These are phyloP conservation scores for Gymnocephalus cernua DNA, from an alignment of 2,113 vertebrate genomes.

Conservation along the genomic window DNA sequence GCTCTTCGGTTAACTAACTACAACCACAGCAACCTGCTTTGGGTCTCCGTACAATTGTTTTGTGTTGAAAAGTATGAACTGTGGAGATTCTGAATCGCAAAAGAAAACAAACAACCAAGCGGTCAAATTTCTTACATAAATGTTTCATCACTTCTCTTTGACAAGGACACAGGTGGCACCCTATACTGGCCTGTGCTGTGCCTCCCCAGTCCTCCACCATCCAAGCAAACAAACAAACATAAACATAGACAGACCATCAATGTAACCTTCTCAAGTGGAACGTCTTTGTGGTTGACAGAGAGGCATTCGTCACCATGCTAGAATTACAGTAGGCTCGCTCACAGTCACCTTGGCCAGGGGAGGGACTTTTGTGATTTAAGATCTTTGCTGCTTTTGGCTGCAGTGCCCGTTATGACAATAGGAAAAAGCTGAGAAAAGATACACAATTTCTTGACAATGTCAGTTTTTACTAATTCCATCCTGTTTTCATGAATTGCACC, in stretches of 20 bases:
- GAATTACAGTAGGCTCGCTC: conserved; percentile 31
- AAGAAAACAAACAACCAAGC: conserved; percentile 43
- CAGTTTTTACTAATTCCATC: background rate
- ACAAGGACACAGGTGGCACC: conserved; percentile 75
- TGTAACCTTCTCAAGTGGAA: conserved; percentile 26
- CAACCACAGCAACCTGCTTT: background rate
- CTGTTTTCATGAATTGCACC: conserved; percentile 2
- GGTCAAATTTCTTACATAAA: conserved; percentile 73
- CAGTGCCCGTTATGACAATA: background rate
- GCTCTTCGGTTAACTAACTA: conserved; percentile 19
- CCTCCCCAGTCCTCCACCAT: conserved; percentile 49
- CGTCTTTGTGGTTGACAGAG: conserved; percentile 25
- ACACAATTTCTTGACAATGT: background rate
- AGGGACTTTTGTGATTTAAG: background rate
- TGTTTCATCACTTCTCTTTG: conserved; percentile 77
- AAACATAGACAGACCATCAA: conserved; percentile 19
- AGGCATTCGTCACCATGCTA: conserved; percentile 34
- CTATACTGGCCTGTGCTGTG: conserved; percentile 40
- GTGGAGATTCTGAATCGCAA: conserved; percentile 42
- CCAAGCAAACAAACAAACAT: conserved; percentile 51
- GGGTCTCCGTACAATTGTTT: background rate
- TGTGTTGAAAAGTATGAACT: conserved; percentile 30
- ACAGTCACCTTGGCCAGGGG: conserved; percentile 29
- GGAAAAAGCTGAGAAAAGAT: background rate
- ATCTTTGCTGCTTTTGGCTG: conserved; percentile 16